A percentile compares a stretch with the other conserved stretches of the same genome.
Evolutionary conservation across 2,797 vertebrate species (phyloP).

Genomic region (Bradypodion ventrale): DNA sequence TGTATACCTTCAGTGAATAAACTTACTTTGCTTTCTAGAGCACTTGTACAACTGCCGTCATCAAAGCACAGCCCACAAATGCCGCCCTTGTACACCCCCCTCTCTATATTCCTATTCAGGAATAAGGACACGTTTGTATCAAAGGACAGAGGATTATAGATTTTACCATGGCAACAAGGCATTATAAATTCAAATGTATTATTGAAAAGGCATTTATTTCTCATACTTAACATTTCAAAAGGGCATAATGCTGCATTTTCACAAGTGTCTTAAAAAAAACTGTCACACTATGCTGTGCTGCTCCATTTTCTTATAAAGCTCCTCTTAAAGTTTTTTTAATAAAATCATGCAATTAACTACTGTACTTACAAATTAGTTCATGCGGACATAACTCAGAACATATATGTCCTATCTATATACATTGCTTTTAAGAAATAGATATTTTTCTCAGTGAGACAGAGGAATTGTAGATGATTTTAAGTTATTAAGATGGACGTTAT

Average conservation of each 20-base stretch:
- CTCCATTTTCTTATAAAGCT: not conserved
- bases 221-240: constrained; percentile 51
- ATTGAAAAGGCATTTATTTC: constrained; percentile 44
- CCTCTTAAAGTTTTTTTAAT: not conserved
- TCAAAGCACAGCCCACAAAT: not conserved
- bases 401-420: not conserved
- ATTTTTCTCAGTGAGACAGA: not conserved
- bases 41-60: constrained; percentile 10
- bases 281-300: not conserved
- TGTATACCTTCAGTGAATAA: constrained; percentile 25
- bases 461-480: not conserved
- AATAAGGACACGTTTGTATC: constrained; percentile 32
- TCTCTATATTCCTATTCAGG: not conserved
- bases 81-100: accelerated
- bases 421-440: not conserved
- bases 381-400: not conserved
- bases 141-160: constrained; percentile 53
- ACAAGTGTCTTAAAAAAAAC: not conserved
- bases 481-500: not conserved
- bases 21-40: constrained; percentile 34
- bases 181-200: constrained; percentile 62
- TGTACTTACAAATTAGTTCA: not conserved
- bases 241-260: constrained; percentile 16
- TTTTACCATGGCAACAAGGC: constrained; percentile 61
- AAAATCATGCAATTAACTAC: not conserved